These are phyloP conservation scores for Carollia perspicillata DNA, from an alignment of 2,113 vertebrate genomes.

Conservation along the genomic window DNA sequence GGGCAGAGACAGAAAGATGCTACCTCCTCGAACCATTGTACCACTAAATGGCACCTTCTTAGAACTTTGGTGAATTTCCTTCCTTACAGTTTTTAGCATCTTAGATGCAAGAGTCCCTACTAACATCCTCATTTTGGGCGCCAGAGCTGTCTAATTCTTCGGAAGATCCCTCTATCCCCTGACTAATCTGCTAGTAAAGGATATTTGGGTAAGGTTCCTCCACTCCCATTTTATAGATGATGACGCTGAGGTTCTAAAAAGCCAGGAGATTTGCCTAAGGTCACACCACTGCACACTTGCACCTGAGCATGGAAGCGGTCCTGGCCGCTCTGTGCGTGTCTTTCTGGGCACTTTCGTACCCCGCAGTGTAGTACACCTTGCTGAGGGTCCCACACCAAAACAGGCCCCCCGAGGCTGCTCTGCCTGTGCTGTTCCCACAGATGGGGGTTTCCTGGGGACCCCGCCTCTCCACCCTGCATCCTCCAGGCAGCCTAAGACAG, in stretches of 20 bases:
- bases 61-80: conserved; percentile 33
- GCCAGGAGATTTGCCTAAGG: not conserved
- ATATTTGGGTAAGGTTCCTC: not conserved
- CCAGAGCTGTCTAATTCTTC: not conserved
- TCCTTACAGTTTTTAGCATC: not conserved
- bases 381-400: not conserved
- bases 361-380: no score
- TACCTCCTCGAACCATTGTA: not conserved
- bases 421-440: not conserved
- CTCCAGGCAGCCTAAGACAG: not conserved
- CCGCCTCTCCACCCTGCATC: not conserved
- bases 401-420: not conserved
- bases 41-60: conserved; percentile 37
- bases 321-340: not conserved
- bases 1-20: not conserved
- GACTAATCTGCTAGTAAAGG: not conserved
- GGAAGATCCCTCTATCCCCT: not conserved
- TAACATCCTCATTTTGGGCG: not conserved
- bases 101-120: not conserved
- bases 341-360: not conserved
- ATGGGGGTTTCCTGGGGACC: not conserved
- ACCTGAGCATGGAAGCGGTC: not conserved
- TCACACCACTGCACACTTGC: fast-evolving
- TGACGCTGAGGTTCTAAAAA: not conserved
- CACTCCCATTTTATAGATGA: not conserved